Evolutionary conservation across 37 sponge, comb jelly and placozoan genomes (phyloP).

Genomic region (Lycopodina hypogea): DNA sequence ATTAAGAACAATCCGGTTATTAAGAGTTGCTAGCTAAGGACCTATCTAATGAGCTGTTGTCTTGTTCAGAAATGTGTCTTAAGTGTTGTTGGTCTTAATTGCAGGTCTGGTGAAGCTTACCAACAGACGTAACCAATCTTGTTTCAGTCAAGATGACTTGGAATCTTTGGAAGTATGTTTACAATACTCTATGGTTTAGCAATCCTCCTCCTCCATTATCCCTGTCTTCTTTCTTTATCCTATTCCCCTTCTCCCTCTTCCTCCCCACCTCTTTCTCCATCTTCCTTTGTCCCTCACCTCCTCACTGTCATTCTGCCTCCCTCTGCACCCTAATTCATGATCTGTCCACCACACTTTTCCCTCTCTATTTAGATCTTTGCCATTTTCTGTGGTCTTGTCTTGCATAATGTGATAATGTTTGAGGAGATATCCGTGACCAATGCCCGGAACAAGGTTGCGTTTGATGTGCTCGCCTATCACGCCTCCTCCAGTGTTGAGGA

Average conservation of each 20-base stretch:
- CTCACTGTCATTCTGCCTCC: neutral
- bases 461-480: slow-evolving; percentile 89
- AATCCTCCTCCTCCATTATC: no score
- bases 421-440: slow-evolving; percentile 69
- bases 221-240: no score
- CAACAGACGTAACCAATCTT: slow-evolving; percentile 67
- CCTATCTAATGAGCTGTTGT: no score
- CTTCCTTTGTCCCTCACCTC: neutral
- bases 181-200: neutral
- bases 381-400: slow-evolving; percentile 86
- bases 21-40: no score
- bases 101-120: slow-evolving; percentile 78
- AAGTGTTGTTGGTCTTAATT: no score
- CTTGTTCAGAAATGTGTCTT: no score
- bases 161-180: slow-evolving; percentile 67
- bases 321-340: neutral
- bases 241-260: no score
- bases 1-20: no score
- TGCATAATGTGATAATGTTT: slow-evolving; percentile 87
- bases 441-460: slow-evolving; percentile 76
- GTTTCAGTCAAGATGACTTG: slow-evolving; percentile 70
- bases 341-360: no score
- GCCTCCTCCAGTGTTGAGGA: slow-evolving; percentile 65
- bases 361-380: slow-evolving; percentile 66
- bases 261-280: no score